Conservation (phyloP, 2,797 vertebrate genomes). For the Lycodopsis pacificus region DNA sequence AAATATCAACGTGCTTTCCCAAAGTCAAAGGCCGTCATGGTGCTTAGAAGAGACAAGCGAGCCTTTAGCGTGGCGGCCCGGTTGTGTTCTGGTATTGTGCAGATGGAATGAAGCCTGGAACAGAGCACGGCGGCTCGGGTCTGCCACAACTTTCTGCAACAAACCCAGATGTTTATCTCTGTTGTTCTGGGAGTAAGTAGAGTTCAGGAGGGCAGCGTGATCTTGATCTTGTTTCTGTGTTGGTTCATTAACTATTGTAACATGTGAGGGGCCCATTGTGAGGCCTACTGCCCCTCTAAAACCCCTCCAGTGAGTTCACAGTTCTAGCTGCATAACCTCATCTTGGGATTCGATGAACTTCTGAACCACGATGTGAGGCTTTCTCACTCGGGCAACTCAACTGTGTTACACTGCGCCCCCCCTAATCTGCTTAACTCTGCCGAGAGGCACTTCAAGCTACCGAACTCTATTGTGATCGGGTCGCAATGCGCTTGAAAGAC, state of each 20-base stretch:
- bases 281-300: conserved; percentile 9
- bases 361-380: conserved; percentile 50
- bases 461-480: background rate
- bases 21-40: conserved; percentile 41
- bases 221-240: conserved; percentile 53
- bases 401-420: conserved; percentile 23
- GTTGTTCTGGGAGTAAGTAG: conserved; percentile 26
- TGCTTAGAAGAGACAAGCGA: conserved; percentile 54
- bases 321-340: conserved; percentile 52
- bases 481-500: background rate
- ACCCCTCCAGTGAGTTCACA: conserved; percentile 19
- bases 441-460: conserved; percentile 14
- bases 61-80: conserved; percentile 34
- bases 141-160: conserved; percentile 42
- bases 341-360: conserved; percentile 57
- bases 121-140: conserved; percentile 25
- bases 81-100: conserved; percentile 59
- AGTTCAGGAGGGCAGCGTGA: conserved; percentile 47
- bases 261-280: conserved; percentile 58
- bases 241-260: conserved; percentile 45
- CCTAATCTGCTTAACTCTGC: conserved; percentile 53
- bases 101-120: conserved; percentile 49
- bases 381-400: conserved; percentile 40
- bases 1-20: conserved; percentile 26
- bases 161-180: conserved; percentile 73